Conservation (phyloP, 2,888 invertebrate species). For the Chouioia cunea region DNA sequence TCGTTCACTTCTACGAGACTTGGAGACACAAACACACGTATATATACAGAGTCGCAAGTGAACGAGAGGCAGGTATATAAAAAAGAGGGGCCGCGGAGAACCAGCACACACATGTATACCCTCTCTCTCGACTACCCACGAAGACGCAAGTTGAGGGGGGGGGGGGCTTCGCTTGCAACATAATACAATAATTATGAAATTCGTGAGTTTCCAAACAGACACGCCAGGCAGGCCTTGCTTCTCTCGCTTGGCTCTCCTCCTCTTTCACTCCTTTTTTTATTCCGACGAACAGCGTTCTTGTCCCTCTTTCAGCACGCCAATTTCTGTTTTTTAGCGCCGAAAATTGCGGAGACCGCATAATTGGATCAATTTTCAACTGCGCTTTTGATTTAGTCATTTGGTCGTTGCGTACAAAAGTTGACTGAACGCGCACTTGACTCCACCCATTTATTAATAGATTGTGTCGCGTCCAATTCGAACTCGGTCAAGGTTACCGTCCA, state of each 20-base stretch:
- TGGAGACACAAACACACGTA: constrained; percentile 50
- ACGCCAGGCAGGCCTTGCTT: constrained; percentile 26
- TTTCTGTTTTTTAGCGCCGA: no score
- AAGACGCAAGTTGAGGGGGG: constrained; percentile 22
- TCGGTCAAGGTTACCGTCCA: constrained; percentile 33
- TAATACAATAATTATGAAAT: constrained; percentile 68
- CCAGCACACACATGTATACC: constrained; percentile 10
- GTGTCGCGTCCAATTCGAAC: constrained; percentile 10
- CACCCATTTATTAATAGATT: background rate
- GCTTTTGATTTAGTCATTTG: no score
- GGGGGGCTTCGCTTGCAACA: constrained; percentile 61
- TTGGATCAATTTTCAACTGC: no score
- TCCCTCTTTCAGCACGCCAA: no score
- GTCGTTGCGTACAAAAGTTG: background rate
- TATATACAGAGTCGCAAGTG: no score
- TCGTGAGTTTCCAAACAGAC: constrained; percentile 66
- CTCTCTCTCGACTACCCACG: background rate
- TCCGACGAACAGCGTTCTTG: no score
- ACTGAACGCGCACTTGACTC: constrained; percentile 2
- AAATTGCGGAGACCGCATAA: no score
- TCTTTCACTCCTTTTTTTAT: no score
- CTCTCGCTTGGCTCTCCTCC: no score
- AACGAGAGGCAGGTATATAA: no score
- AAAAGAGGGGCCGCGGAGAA: constrained; percentile 48
- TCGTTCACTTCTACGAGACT: constrained; percentile 30